Conservation (phyloP, 2,888 invertebrate genomes). For the Mythimna loreyi region DNA sequence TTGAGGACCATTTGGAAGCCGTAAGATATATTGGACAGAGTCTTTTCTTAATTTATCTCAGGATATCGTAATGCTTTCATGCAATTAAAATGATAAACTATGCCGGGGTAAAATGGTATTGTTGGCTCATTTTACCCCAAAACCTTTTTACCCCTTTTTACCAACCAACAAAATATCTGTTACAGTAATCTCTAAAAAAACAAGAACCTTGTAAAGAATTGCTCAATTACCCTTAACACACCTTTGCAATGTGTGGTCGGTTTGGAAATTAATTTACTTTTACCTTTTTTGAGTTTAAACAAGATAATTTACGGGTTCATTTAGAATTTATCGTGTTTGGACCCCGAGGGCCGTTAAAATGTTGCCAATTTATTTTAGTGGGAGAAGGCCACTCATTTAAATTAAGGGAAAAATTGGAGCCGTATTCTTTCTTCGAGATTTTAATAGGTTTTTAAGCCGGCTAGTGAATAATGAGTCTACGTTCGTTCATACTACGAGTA, state of each 20-base stretch:
- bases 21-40: slow-evolving; percentile 24
- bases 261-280: slow-evolving; percentile 76
- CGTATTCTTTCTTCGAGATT: slow-evolving; percentile 57
- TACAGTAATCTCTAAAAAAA: slow-evolving; percentile 54
- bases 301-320: slow-evolving; percentile 80
- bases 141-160: slow-evolving; percentile 12
- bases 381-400: slow-evolving; percentile 55
- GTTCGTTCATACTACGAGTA: slow-evolving; percentile 41
- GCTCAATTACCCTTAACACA: slow-evolving; percentile 74
- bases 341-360: slow-evolving; percentile 66
- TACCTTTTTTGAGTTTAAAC: slow-evolving; percentile 80
- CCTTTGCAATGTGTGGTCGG: slow-evolving; percentile 74
- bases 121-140: neutral
- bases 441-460: slow-evolving; percentile 51
- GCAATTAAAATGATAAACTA: slow-evolving; percentile 29
- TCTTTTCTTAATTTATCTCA: slow-evolving; percentile 17
- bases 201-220: slow-evolving; percentile 70
- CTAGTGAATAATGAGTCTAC: slow-evolving; percentile 46
- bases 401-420: slow-evolving; percentile 57
- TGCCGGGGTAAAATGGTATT: neutral
- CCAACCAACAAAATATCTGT: slow-evolving; percentile 31
- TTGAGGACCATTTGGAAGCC: slow-evolving; percentile 22
- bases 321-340: slow-evolving; percentile 77
- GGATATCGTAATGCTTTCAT: slow-evolving; percentile 18
- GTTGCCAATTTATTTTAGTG: slow-evolving; percentile 66